Percentiles rank a stretch among this genome's conserved stretches.
These are phyloP conservation scores for Lottia gigantea DNA, from an alignment of 2,888 invertebrate genomes.

Conservation along the genomic window DNA sequence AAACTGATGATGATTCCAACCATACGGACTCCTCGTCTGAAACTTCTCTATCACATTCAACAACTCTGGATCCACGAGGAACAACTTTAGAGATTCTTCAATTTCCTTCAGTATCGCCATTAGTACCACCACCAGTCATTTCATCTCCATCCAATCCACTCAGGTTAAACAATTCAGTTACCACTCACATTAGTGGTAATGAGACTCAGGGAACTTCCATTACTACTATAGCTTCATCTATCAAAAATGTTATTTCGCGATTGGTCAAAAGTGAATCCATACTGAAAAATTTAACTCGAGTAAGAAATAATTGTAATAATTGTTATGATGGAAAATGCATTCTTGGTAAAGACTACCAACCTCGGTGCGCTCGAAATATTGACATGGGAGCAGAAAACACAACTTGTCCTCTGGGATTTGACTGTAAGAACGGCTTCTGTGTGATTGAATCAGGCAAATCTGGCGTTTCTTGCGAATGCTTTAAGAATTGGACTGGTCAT, in stretches of 20 bases:
- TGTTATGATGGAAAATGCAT: background rate
- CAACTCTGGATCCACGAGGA: background rate
- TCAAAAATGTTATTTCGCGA: background rate
- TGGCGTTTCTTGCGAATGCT: slow-evolving; percentile 28
- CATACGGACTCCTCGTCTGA: background rate
- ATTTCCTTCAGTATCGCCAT: background rate
- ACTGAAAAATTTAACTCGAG: background rate
- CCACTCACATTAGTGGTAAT: background rate
- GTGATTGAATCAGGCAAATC: slow-evolving; percentile 13
- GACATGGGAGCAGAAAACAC: background rate
- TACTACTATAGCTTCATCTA: background rate
- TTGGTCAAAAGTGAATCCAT: background rate
- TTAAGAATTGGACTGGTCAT: slow-evolving; percentile 30
- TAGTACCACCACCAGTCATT: background rate
- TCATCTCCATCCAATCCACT: no score
- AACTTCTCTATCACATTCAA: background rate
- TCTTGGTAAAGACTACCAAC: background rate
- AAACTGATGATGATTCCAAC: background rate
- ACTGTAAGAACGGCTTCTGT: slow-evolving; percentile 22
- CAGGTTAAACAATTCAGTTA: background rate
- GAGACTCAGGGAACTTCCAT: background rate
- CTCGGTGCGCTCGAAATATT: background rate
- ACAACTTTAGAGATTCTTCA: background rate
- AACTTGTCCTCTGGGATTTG: slow-evolving; percentile 4
- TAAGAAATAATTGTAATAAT: background rate